Conservation (phyloP, 2,113 vertebrate genomes). For the Scalopus aquaticus region DNA sequence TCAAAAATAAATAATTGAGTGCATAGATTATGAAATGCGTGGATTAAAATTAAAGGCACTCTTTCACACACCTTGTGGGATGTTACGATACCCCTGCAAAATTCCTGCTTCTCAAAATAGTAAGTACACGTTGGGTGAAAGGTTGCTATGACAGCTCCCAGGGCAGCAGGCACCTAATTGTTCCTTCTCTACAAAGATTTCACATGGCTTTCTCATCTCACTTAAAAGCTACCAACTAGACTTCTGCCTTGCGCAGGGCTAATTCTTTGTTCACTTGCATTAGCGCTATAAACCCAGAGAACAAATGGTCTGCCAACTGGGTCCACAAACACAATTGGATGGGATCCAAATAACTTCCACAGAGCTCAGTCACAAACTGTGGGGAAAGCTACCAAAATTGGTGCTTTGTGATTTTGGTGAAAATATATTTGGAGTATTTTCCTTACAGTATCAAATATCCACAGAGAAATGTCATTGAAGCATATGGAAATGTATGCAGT, state of each 20-base stretch:
- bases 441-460: neutral
- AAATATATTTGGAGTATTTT: slow-evolving; percentile 18
- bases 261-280: slow-evolving; percentile 44
- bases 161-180: neutral
- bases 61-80: neutral
- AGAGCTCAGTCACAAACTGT: neutral
- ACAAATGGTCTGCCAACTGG: neutral
- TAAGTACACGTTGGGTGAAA: neutral
- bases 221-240: neutral
- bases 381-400: neutral
- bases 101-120: slow-evolving; percentile 44
- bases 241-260: neutral
- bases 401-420: neutral
- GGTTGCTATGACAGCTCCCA: slow-evolving; percentile 37
- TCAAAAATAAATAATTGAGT: neutral
- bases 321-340: neutral
- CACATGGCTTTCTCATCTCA: neutral
- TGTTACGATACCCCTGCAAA: neutral
- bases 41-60: neutral
- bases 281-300: neutral
- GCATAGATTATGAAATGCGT: neutral
- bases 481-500: neutral
- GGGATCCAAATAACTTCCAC: neutral
- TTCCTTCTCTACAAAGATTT: neutral
- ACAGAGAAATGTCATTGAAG: neutral